phyloP scores from a whole-genome alignment of 2,797 vertebrate species.

The Crypturellus tataupa region DNA sequence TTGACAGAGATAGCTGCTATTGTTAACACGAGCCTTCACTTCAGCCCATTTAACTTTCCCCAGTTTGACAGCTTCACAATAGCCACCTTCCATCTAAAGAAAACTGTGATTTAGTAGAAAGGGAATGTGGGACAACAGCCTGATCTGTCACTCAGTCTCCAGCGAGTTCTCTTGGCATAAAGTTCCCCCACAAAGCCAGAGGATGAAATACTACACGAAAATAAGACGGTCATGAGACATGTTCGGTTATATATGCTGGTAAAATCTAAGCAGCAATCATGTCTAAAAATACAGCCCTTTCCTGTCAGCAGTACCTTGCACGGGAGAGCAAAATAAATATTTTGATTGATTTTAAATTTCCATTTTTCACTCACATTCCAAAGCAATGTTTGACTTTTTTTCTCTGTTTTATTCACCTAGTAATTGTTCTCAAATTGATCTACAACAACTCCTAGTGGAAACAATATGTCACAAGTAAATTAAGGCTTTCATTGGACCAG shows the following conservation, averaged over 20 bases:
- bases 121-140: constrained; percentile 79
- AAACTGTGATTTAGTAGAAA: constrained; percentile 82
- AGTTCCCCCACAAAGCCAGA: constrained; percentile 54
- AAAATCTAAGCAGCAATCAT: constrained; percentile 36
- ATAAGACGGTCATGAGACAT: constrained; percentile 37
- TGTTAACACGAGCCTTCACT: constrained; percentile 80
- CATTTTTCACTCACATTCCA: constrained; percentile 33
- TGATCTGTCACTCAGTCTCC: constrained; percentile 76
- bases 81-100: constrained; percentile 79
- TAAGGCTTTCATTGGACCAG: constrained; percentile 44
- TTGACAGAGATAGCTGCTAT: constrained; percentile 81
- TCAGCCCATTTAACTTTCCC: constrained; percentile 80
- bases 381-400: background rate
- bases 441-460: constrained; percentile 44
- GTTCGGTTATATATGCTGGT: constrained; percentile 29
- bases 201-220: constrained; percentile 61
- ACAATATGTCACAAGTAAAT: constrained; percentile 62
- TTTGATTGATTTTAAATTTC: constrained; percentile 32
- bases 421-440: constrained; percentile 60
- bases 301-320: background rate
- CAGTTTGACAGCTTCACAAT: constrained; percentile 84
- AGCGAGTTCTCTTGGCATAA: constrained; percentile 69
- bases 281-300: constrained; percentile 27
- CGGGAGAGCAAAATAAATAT: constrained; percentile 52
- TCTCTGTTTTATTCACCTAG: constrained; percentile 15